These are phyloP conservation scores for Coreoperca whiteheadi DNA, from an alignment of 2,113 vertebrate species.

Conservation along the genomic window DNA sequence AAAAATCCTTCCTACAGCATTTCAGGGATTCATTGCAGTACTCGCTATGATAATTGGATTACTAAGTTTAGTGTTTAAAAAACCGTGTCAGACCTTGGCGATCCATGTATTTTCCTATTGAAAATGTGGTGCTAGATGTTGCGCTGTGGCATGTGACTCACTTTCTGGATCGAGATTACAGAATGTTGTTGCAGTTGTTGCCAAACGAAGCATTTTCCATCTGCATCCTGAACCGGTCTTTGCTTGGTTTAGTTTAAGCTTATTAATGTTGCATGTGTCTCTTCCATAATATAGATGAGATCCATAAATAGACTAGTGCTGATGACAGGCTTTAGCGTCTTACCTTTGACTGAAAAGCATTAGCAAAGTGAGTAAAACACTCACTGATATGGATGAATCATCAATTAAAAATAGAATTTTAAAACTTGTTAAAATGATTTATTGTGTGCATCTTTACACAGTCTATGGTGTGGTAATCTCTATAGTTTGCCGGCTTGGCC, in stretches of 20 bases:
- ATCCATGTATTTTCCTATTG: conserved; percentile 41
- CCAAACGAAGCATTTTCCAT: conserved; percentile 58
- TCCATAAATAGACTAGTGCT: conserved; percentile 53
- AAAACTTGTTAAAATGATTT: conserved; percentile 35
- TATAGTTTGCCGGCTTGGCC: not conserved
- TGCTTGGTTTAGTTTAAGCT: conserved; percentile 60
- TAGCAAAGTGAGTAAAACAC: conserved; percentile 35
- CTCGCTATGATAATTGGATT: conserved; percentile 54
- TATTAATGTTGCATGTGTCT: conserved; percentile 67
- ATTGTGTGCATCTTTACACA: not conserved
- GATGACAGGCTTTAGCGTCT: conserved; percentile 39
- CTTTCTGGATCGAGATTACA: conserved; percentile 61
- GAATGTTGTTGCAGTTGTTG: conserved; percentile 61
- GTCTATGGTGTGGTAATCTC: not conserved
- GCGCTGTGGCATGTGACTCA: conserved; percentile 62
- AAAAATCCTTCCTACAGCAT: conserved; percentile 47
- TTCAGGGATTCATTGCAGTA: conserved; percentile 21
- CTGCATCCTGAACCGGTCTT: conserved; percentile 43
- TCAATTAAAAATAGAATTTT: conserved; percentile 30
- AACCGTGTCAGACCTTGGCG: conserved; percentile 45
- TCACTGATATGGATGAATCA: conserved; percentile 25
- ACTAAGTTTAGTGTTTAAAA: conserved; percentile 41
- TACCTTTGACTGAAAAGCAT: conserved; percentile 35
- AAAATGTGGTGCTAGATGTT: conserved; percentile 50
- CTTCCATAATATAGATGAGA: conserved; percentile 64